Evolutionary conservation across 2,888 invertebrate genomes (phyloP), one percentile per base, ranked within the genome.

Genomic region (Oligia fasciuncula): DNA sequence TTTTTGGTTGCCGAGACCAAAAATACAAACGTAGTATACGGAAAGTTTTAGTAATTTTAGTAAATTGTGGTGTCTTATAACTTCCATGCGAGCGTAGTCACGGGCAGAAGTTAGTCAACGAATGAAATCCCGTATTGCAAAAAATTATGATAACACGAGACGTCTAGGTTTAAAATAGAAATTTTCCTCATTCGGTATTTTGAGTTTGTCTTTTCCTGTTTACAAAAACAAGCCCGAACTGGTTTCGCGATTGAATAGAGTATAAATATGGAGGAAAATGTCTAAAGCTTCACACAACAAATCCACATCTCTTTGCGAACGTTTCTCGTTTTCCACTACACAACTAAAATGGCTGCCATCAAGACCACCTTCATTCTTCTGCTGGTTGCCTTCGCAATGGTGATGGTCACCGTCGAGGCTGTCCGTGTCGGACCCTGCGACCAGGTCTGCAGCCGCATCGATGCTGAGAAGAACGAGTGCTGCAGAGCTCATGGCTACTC

Each of bases 331-430:
- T 40, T 40, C 71, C 17, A 57, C 57, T 5, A 71, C 40, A 60
- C 60, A 14, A 67, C 13, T 17, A 46, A 14, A 84, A 80, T 81
- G 85, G 79, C 79, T 19, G 69, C 84, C 1, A 60, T 66, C 35
- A 80, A 80, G 69, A 84, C 80, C 8, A n/a, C 63, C 51, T 78
- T 80, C 57, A 14, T 80, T 14, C 78, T 80, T 35, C 43, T 78
- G 69, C 80, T 80, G 63, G 11, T 80, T 49, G 80, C 79, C 51
- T 84, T 78, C 65, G 78, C 69, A 14, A 84, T 84, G 84, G 80
- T 80, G 60, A n/a, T 9, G 84, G 84, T 84, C 13, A 60, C 69
- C 49, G 57, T 80, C 4, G 69, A 65, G 57, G 84, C 84, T 29
- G 65, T 0, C n/a, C 78, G n/a, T 35, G 78, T 80, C 14, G 51